Conservation (phyloP, 2,113 vertebrate genomes). For the Xiphophorus hellerii region DNA sequence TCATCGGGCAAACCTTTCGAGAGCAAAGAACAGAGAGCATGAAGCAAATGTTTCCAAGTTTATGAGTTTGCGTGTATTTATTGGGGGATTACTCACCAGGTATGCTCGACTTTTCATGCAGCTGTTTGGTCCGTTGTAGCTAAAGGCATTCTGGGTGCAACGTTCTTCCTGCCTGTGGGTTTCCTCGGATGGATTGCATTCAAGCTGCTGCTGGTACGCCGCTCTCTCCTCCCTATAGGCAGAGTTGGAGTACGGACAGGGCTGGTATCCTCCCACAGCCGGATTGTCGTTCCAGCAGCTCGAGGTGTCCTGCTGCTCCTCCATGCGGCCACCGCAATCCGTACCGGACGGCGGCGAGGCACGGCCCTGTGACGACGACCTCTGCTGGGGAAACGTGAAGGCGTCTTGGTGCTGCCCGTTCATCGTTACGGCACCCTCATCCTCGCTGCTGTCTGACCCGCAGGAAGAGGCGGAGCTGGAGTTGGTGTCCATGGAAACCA, state of each 20-base stretch:
- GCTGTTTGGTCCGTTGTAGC: constrained; percentile 56
- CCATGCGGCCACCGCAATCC: constrained; percentile 63
- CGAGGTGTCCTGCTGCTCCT: constrained; percentile 73
- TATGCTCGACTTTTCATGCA: constrained; percentile 84
- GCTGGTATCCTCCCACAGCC: constrained; percentile 63
- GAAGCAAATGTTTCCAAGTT: background rate
- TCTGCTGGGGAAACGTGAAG: constrained; percentile 83
- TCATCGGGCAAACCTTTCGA: constrained; percentile 93
- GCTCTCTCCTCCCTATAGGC: constrained; percentile 82
- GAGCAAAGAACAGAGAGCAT: background rate
- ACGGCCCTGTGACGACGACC: constrained; percentile 68
- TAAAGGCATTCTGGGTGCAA: constrained; percentile 27
- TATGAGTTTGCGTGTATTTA: no score
- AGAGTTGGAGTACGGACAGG: constrained; percentile 73
- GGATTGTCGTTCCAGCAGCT: constrained; percentile 74
- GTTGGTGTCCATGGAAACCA: constrained; percentile 79
- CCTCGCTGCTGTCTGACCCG: constrained; percentile 88
- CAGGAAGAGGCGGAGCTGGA: constrained; percentile 76
- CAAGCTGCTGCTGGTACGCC: constrained; percentile 74
- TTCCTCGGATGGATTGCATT: constrained; percentile 58
- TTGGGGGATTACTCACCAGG: constrained; percentile 83
- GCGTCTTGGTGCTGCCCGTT: constrained; percentile 84
- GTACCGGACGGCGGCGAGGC: constrained; percentile 67
- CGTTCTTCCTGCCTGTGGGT: constrained; percentile 18
- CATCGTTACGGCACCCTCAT: constrained; percentile 83